Evolutionary conservation across 1,140 invertebrate genomes (phyloP).

Genomic region (Drosophila erecta): DNA sequence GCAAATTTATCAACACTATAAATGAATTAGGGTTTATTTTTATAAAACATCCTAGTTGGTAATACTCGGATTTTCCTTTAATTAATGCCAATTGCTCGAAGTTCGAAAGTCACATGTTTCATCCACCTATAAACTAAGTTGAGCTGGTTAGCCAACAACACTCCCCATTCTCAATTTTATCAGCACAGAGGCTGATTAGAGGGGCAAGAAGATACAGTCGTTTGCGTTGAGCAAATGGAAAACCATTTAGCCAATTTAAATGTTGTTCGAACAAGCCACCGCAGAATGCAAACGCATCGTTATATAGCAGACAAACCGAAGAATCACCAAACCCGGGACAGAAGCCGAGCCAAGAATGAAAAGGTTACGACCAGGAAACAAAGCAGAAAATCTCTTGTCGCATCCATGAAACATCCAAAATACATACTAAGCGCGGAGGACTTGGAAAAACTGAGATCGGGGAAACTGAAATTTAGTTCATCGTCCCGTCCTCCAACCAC

Average conservation of each 20-base stretch:
- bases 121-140: too few species aligned
- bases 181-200: neutral
- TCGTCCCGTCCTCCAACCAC: constrained; percentile 15
- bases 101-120: too few species aligned
- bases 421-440: neutral
- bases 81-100: too few species aligned
- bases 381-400: constrained; percentile 27
- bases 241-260: constrained; percentile 70
- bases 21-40: too few species aligned
- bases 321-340: constrained; percentile 43
- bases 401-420: constrained; percentile 16
- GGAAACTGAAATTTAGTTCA: constrained; percentile 21
- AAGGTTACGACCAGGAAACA: constrained; percentile 27
- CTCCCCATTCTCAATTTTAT: constrained; percentile 5
- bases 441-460: neutral
- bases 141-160: constrained; percentile 1
- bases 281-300: constrained; percentile 10
- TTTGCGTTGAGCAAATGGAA: constrained; percentile 42
- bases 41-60: too few species aligned
- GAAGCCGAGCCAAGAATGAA: neutral
- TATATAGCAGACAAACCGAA: constrained; percentile 49
- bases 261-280: constrained; percentile 58
- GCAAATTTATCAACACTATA: too few species aligned
- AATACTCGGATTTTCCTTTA: too few species aligned
- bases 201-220: neutral